Percentiles rank a stretch among this genome's conserved stretches.
These are phyloP conservation scores for Marmota flaviventris DNA, from an alignment of 2,113 vertebrate genomes.

Conservation along the genomic window DNA sequence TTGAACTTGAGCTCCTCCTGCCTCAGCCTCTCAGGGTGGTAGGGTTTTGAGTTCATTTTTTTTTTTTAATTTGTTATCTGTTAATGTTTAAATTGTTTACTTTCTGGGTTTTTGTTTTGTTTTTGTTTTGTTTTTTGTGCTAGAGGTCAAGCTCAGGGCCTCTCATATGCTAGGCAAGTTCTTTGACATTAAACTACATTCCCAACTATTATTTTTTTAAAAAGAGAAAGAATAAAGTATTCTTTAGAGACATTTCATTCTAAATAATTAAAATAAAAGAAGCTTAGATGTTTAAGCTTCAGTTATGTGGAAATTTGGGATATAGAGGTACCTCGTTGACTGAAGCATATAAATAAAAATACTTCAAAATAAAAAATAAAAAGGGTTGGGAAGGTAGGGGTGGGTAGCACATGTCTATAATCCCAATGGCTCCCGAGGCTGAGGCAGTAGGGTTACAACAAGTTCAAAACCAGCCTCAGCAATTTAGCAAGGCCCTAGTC, in stretches of 20 bases:
- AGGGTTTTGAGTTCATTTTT: too few relatives aligned
- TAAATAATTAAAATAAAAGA: not conserved
- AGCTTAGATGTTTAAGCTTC: not conserved
- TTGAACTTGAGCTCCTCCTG: too few relatives aligned
- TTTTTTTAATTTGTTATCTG: too few relatives aligned
- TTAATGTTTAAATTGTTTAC: too few relatives aligned
- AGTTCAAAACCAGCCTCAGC: too few relatives aligned
- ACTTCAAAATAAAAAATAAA: not conserved
- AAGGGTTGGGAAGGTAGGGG: too few relatives aligned
- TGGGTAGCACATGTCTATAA: too few relatives aligned
- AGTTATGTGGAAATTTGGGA: not conserved
- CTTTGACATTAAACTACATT: not conserved
- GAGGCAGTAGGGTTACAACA: too few relatives aligned
- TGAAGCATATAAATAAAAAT: not conserved
- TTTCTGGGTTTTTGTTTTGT: not conserved
- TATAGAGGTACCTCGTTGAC: not conserved
- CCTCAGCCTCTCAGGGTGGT: too few relatives aligned
- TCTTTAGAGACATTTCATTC: not conserved
- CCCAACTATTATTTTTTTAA: not conserved
- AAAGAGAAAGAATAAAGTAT: not conserved
- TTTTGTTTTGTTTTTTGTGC: not conserved
- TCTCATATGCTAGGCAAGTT: not conserved
- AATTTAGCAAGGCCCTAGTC: too few relatives aligned
- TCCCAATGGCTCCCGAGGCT: too few relatives aligned
- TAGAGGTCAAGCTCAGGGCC: too few relatives aligned